These are phyloP conservation scores for Microplitis deprimator DNA, from an alignment of 2,888 invertebrate species.

Conservation along the genomic window DNA sequence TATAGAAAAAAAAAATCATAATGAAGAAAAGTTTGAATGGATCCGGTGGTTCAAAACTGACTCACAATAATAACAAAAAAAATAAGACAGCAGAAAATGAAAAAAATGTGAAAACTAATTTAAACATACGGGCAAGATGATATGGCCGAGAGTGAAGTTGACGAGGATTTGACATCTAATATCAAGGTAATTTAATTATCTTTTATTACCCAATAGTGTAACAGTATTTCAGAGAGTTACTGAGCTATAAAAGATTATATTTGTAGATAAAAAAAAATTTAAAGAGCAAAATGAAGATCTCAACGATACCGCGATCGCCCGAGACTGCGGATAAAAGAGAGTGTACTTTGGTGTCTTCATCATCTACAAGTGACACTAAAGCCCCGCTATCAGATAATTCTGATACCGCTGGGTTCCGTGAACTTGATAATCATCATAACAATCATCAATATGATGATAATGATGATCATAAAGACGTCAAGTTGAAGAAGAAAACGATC, in stretches of 20 bases:
- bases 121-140: constrained; percentile 56
- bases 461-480: constrained; percentile 48
- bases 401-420: constrained; percentile 39
- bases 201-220: no score
- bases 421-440: constrained; percentile 15
- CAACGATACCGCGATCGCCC: constrained; percentile 61
- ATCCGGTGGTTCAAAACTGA: no score
- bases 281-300: constrained; percentile 63
- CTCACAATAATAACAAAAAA: no score
- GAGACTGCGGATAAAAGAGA: constrained; percentile 59
- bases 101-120: not conserved
- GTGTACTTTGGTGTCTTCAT: constrained; percentile 58
- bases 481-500: constrained; percentile 55
- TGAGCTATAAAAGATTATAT: not conserved
- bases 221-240: no score
- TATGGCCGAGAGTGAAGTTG: constrained; percentile 69
- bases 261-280: constrained; percentile 25
- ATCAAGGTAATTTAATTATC: constrained; percentile 54
- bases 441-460: constrained; percentile 39
- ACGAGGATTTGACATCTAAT: constrained; percentile 65
- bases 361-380: constrained; percentile 45
- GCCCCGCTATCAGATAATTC: constrained; percentile 40
- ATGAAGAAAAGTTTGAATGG: no score
- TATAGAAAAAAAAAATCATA: no score
- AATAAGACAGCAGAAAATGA: no score